A percentile compares a stretch with the other conserved stretches of the same genome.
Evolutionary conservation across 2,797 vertebrate species (phyloP).

Genomic region (Hybognathus amarus): DNA sequence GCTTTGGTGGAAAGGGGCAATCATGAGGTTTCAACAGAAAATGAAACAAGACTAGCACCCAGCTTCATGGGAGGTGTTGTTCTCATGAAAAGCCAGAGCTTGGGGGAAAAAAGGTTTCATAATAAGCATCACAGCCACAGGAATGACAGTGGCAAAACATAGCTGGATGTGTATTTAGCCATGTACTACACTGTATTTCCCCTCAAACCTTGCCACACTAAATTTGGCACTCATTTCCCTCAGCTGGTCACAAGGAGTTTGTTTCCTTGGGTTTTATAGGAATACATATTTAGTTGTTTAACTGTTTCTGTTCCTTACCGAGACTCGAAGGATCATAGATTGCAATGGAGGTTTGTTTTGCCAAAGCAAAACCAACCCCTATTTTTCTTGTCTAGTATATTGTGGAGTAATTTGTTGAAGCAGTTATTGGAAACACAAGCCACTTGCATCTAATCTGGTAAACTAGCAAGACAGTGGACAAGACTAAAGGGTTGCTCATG

Average conservation of each 20-base stretch:
- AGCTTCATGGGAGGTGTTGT: not conserved
- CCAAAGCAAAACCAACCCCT: slow-evolving; percentile 14
- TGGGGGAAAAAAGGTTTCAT: slow-evolving; percentile 20
- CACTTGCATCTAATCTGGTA: not conserved
- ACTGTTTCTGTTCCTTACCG: not conserved
- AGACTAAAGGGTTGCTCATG: not conserved
- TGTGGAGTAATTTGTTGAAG: not conserved
- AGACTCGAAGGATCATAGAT: not conserved
- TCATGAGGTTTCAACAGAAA: slow-evolving; percentile 21
- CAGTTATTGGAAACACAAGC: not conserved
- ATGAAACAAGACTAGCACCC: slow-evolving; percentile 25
- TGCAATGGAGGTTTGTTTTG: not conserved
- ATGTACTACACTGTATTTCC: slow-evolving; percentile 11
- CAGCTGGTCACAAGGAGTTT: slow-evolving; percentile 5
- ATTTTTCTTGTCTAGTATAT: not conserved
- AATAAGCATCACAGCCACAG: slow-evolving; percentile 29
- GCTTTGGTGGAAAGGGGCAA: too few relatives aligned
- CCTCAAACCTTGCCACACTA: slow-evolving; percentile 27
- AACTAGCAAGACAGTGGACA: not conserved
- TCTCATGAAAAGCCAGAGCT: slow-evolving; percentile 27
- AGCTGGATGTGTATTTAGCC: slow-evolving; percentile 29
- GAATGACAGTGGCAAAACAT: slow-evolving; percentile 34
- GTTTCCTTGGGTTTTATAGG: slow-evolving; percentile 25
- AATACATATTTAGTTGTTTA: slow-evolving; percentile 2
- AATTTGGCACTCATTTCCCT: slow-evolving; percentile 17